Base-by-base conservation (phyloP, 2,888 invertebrate genomes). In the Tribolium freemani region DNA sequence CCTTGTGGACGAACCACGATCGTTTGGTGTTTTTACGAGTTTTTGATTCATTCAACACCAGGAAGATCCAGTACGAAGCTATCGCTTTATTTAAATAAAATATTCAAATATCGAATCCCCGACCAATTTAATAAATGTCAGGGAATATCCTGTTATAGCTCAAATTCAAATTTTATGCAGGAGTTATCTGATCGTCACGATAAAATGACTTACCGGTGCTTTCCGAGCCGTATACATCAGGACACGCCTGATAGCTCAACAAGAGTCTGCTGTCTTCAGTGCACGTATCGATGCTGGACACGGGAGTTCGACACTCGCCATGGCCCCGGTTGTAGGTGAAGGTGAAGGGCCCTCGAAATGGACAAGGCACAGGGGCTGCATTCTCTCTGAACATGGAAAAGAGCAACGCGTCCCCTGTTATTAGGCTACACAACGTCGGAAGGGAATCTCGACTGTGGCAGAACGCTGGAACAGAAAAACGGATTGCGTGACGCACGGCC, bases 321-420 rank as follows among this genome's bases (percentile, higher is more conserved):
- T 96, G 94, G 2, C 96, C 96, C 72, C 96, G 90, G 86, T 95
- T 96, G 86, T 98, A 98, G 64, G 96, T 94, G 87, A 98, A 98
- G 73, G 95, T 94, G 88, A 95, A 96, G 10, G 97, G 95, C 68
- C 96, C 97, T 69, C 90, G 89, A 84, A 93, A 93, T 0, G 98
- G 98, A 86, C 98, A 98, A 82, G 94, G 92, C 50, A 97, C 95
- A 2, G 97, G 93, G 13, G 92, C 91, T 9, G 96, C 96, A 83
- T 93, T 94, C 84, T 96, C 94, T 73, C 96, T 90, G 88, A 96
- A 96, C 93, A 96, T 93, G 79, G 96, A 95, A 87, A 94, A 96
- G 9, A 96, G 90, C 51, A 95, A 88, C 1, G 96, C 96, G 87
- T 96, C 96, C 11, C 96, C 96, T 9, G 95, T 94, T 87, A 96